These are phyloP conservation scores for Pachyrhynchus sulphureomaculatus DNA, from an alignment of 1,140 invertebrate genomes.

Conservation along the genomic window DNA sequence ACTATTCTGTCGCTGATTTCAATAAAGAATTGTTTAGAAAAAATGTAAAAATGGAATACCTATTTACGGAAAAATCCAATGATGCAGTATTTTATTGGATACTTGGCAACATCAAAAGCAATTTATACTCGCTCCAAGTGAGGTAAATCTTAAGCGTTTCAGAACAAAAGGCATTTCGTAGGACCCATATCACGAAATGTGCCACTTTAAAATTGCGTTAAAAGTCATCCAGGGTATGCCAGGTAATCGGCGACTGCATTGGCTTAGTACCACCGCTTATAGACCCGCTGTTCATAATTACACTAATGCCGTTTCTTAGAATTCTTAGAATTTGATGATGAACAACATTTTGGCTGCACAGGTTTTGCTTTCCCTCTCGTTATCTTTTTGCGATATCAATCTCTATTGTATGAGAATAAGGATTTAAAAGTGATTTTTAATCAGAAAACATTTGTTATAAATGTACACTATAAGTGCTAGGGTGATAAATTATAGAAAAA, in stretches of 20 bases:
- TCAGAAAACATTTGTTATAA: too few species aligned
- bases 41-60: too few species aligned
- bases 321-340: conserved; percentile 11
- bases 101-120: too few species aligned
- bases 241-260: conserved; percentile 21
- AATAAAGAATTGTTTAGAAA: too few species aligned
- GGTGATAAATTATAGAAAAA: too few species aligned
- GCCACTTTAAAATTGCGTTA: conserved; percentile 50
- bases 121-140: too few species aligned
- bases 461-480: too few species aligned
- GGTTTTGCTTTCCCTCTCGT: conserved; percentile 14
- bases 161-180: conserved; percentile 48
- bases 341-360: not conserved
- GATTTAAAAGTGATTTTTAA: too few species aligned
- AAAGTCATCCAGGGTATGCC: conserved; percentile 43
- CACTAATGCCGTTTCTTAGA: conserved; percentile 19
- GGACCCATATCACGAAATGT: conserved; percentile 49
- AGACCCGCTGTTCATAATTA: conserved; percentile 18
- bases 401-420: too few species aligned
- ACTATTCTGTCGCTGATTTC: too few species aligned
- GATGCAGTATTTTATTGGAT: too few species aligned
- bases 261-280: conserved; percentile 7
- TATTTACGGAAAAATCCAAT: too few species aligned
- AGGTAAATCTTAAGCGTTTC: conserved; percentile 5
- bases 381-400: not conserved